Percentiles rank a stretch among this genome's conserved stretches.
phyloP scores from a whole-genome alignment of 2,113 vertebrate species.

The Bujurquina vittata region DNA sequence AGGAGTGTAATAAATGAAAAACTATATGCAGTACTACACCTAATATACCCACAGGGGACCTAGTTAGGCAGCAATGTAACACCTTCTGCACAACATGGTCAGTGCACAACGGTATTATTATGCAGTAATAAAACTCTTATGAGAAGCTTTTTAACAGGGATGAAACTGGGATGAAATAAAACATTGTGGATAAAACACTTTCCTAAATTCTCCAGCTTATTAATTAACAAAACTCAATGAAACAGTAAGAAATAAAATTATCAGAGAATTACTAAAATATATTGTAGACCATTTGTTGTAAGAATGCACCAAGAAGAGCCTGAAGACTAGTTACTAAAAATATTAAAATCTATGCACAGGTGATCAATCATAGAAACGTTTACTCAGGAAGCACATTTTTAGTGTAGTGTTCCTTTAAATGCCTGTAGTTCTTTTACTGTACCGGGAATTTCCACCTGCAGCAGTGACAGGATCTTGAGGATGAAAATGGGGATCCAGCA shows the following conservation, averaged over 20 bases:
- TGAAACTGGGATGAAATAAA: too few relatives aligned
- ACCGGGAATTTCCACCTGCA: slow-evolving; percentile 97
- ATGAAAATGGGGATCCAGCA: slow-evolving; percentile 99
- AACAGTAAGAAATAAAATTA: neutral
- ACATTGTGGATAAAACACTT: too few relatives aligned
- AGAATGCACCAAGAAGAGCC: neutral
- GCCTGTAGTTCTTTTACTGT: slow-evolving; percentile 38
- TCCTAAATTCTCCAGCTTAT: too few relatives aligned
- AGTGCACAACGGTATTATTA: accelerated
- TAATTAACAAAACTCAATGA: neutral
- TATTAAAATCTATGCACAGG: neutral
- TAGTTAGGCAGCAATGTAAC: too few relatives aligned
- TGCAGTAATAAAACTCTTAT: neutral
- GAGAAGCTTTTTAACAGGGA: neutral
- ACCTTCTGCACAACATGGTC: neutral
- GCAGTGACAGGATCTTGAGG: slow-evolving; percentile 94
- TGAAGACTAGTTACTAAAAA: neutral
- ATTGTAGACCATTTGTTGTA: too few relatives aligned
- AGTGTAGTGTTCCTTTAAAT: neutral
- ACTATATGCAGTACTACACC: neutral
- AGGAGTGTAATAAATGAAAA: neutral
- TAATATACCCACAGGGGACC: neutral
- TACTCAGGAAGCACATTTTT: neutral
- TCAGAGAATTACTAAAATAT: too few relatives aligned
- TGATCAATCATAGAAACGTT: neutral